Evolutionary conservation across 2,797 vertebrate species (phyloP).

Genomic region (Aeoliscus strigatus): DNA sequence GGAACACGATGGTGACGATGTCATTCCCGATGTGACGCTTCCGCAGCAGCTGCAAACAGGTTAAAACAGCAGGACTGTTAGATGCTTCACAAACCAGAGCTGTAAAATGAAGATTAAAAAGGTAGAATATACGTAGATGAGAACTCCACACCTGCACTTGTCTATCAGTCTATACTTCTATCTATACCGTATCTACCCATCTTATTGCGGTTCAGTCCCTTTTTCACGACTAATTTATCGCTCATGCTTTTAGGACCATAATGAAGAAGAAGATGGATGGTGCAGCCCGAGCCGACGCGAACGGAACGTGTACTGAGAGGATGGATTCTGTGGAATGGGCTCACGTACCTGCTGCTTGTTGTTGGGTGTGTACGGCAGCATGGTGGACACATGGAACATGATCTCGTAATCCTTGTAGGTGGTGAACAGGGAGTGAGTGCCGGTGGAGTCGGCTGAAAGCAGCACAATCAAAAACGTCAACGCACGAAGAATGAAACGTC

Average conservation of each 20-base stretch:
- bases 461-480: constrained; percentile 9
- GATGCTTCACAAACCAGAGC: no score
- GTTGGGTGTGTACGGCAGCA: constrained; percentile 96
- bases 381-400: constrained; percentile 96
- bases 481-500: not conserved
- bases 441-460: constrained; percentile 88
- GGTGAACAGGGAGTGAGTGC: constrained; percentile 93
- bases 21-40: constrained; percentile 98
- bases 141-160: no score
- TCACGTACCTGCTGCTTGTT: constrained; percentile 85
- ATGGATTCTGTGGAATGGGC: not conserved
- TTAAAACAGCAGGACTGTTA: constrained; percentile 2
- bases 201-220: no score
- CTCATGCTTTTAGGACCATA: no score
- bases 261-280: no score
- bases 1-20: constrained; percentile 97
- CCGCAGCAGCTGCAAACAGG: constrained; percentile 79
- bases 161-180: not conserved
- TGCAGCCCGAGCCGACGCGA: no score
- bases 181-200: not conserved
- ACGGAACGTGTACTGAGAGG: not conserved
- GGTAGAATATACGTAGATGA: no score
- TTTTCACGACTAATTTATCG: no score
- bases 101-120: no score
- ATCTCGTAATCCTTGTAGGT: constrained; percentile 95